These are phyloP conservation scores for Callipepla californica DNA, from an alignment of 2,113 vertebrate genomes.

Conservation along the genomic window DNA sequence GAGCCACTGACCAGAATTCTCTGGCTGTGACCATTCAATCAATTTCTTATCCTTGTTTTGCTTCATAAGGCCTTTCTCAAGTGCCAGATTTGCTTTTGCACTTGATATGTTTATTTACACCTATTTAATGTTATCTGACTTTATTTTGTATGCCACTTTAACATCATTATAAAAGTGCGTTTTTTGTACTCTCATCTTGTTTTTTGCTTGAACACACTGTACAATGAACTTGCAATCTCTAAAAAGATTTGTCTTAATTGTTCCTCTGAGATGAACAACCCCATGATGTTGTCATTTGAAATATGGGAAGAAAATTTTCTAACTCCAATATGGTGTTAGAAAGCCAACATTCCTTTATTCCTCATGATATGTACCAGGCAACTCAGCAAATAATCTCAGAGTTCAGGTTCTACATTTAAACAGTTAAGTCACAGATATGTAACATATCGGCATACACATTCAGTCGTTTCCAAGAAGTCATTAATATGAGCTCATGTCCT, in stretches of 20 bases:
- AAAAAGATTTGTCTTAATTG: not conserved
- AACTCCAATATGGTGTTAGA: too few species aligned
- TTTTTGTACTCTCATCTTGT: constrained; percentile 80
- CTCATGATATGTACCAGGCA: too few species aligned
- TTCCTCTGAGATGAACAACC: not conserved
- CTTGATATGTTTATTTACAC: constrained; percentile 76
- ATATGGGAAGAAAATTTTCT: too few species aligned
- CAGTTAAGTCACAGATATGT: too few species aligned
- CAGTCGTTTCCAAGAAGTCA: too few species aligned
- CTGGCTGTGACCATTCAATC: too few species aligned
- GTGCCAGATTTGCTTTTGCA: constrained; percentile 77
- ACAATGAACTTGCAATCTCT: constrained; percentile 75
- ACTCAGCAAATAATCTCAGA: too few species aligned
- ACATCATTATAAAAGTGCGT: constrained; percentile 72
- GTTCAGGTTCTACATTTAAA: too few species aligned
- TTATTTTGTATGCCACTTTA: constrained; percentile 73
- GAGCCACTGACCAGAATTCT: too few species aligned
- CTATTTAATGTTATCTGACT: constrained; percentile 68
- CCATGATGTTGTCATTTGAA: not conserved
- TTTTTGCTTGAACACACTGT: constrained; percentile 52
- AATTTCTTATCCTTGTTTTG: not conserved
- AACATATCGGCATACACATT: too few species aligned
- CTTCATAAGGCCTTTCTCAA: constrained; percentile 71
- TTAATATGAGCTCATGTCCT: too few species aligned
- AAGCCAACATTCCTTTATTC: too few species aligned